These are phyloP conservation scores for Helarctos malayanus DNA, from an alignment of 2,797 vertebrate species.

Conservation along the genomic window DNA sequence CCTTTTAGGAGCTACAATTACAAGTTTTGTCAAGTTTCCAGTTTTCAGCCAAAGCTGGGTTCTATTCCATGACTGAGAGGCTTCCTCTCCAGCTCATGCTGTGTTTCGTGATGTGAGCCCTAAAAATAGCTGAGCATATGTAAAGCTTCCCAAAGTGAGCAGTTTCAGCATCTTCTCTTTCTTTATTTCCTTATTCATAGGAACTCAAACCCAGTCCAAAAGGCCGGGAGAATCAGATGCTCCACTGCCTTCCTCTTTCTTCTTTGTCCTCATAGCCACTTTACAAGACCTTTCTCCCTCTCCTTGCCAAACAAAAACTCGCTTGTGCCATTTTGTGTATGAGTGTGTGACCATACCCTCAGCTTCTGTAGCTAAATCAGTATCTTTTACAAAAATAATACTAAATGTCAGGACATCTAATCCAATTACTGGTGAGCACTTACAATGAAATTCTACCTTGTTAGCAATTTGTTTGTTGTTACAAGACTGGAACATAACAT, in stretches of 20 bases:
- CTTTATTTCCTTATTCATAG: background rate
- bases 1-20: background rate
- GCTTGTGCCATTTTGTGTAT: background rate
- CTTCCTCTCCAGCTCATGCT: background rate
- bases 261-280: background rate
- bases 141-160: background rate
- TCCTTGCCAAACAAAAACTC: background rate
- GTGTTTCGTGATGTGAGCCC: background rate
- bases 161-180: background rate
- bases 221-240: background rate
- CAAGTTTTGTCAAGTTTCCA: background rate
- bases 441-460: background rate
- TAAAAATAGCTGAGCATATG: background rate
- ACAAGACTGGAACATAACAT: background rate
- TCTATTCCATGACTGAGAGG: background rate
- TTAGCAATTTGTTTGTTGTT: background rate
- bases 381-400: slow-evolving; percentile 32
- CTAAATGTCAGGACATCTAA: background rate
- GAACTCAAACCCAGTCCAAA: background rate
- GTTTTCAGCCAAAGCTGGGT: background rate
- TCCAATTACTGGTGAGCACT: background rate
- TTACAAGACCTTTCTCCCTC: background rate
- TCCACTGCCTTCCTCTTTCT: background rate
- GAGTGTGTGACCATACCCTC: background rate
- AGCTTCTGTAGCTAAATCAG: background rate